These are phyloP conservation scores for Prochilodus magdalenae DNA, from an alignment of 2,113 vertebrate genomes.

Conservation along the genomic window DNA sequence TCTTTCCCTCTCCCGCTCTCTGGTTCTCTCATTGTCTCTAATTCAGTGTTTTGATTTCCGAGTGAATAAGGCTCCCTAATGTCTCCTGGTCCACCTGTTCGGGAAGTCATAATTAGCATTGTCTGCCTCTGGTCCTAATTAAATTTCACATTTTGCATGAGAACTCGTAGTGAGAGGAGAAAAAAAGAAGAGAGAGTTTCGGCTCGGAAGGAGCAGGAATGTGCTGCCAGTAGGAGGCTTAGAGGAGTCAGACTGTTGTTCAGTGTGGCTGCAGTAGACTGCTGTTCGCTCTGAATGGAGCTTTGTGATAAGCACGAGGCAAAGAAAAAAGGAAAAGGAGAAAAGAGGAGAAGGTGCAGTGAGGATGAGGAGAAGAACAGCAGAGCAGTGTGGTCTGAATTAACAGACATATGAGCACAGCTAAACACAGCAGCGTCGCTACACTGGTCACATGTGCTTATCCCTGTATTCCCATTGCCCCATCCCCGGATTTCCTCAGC, in stretches of 20 bases:
- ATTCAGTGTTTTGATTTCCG: background rate
- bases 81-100: conserved; percentile 17
- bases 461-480: too few species aligned
- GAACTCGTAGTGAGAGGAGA: background rate
- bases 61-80: background rate
- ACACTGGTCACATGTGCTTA: too few species aligned
- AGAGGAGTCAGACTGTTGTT: background rate
- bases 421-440: too few species aligned
- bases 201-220: background rate
- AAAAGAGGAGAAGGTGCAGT: background rate
- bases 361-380: background rate
- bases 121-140: conserved; percentile 30
- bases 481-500: too few species aligned
- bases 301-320: background rate
- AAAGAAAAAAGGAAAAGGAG: too few species aligned
- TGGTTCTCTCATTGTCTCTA: conserved; percentile 9
- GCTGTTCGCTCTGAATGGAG: background rate
- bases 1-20: background rate
- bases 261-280: background rate
- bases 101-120: conserved; percentile 17
- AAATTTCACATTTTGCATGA: conserved; percentile 3
- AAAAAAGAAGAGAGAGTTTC: too few species aligned
- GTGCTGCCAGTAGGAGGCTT: background rate
- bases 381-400: too few species aligned
- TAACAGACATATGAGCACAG: too few species aligned